Conservation (phyloP, 2,113 vertebrate species). For the Bubo blakistoni region DNA sequence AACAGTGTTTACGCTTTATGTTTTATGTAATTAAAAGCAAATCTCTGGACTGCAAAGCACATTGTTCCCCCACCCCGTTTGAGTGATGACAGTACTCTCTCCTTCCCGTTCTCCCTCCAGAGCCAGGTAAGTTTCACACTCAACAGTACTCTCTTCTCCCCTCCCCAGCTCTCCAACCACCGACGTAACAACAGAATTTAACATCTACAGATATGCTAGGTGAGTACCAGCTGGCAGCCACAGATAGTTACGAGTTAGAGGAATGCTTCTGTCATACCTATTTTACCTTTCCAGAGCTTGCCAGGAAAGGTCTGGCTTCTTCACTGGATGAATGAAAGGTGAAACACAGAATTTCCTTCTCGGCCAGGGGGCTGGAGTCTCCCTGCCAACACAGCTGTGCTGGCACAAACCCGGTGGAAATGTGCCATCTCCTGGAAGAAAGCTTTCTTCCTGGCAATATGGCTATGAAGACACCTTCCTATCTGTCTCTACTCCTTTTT, state of each 20-base stretch:
- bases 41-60: neutral
- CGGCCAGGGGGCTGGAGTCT: neutral
- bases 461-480: neutral
- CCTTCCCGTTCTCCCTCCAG: neutral
- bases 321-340: neutral
- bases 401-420: neutral
- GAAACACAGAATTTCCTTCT: neutral
- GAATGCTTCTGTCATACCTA: neutral
- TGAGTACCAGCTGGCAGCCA: neutral
- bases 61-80: rapidly evolving
- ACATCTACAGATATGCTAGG: neutral
- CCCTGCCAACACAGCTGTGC: neutral
- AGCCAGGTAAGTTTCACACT: neutral
- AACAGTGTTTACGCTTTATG: neutral
- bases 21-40: neutral
- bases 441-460: neutral
- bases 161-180: neutral
- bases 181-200: neutral
- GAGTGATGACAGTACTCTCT: neutral
- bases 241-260: neutral
- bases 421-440: neutral
- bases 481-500: neutral
- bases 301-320: neutral
- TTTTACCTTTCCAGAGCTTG: neutral
- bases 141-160: neutral